Evolutionary conservation across 2,797 vertebrate genomes (phyloP).

Genomic region (Muraenolepis orangiensis): DNA sequence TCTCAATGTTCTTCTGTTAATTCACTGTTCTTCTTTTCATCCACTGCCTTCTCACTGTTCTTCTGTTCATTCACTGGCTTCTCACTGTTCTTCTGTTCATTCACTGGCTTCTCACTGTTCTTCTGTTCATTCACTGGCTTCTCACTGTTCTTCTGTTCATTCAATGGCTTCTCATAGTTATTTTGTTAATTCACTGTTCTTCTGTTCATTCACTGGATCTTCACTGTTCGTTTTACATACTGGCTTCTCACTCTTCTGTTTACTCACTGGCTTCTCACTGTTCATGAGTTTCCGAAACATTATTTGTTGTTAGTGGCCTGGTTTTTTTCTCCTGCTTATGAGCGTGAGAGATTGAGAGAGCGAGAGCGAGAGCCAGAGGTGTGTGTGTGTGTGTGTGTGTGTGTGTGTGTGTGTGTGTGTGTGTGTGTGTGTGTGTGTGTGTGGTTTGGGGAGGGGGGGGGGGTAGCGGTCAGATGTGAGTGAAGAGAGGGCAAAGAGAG

Average conservation of each 20-base stretch:
- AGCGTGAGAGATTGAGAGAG: not conserved
- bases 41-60: not conserved
- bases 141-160: not conserved
- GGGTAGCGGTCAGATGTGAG: not conserved
- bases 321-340: not conserved
- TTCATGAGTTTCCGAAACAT: not conserved
- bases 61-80: not conserved
- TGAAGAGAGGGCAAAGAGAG: not conserved
- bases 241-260: not conserved
- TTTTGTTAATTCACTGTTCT: too few species aligned
- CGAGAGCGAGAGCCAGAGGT: not conserved
- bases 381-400: not conserved
- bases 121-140: not conserved
- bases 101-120: not conserved
- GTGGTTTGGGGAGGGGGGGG: not conserved
- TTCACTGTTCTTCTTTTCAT: too few species aligned
- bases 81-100: not conserved
- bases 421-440: not conserved
- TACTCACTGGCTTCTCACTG: not conserved
- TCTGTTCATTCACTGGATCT: not conserved
- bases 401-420: too few species aligned
- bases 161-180: not conserved
- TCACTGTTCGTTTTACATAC: not conserved
- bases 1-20: too few species aligned
- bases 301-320: not conserved